Conservation (phyloP, 2,113 vertebrate species). For the Platycercus adscitus region DNA sequence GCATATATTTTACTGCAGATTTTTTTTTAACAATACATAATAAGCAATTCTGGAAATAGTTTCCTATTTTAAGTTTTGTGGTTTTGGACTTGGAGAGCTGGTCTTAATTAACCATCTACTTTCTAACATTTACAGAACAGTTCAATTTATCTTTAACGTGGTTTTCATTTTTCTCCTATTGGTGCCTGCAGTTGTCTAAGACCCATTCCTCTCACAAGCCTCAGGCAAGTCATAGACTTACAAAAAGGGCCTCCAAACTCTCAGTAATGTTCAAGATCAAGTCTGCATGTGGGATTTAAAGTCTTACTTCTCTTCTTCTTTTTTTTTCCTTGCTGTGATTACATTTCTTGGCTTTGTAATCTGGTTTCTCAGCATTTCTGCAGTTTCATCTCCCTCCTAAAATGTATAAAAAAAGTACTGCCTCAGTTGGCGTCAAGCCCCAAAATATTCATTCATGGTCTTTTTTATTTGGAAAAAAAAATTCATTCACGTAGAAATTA, state of each 20-base stretch:
- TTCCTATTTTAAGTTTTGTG: slow-evolving; percentile 83
- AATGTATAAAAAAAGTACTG: slow-evolving; percentile 41
- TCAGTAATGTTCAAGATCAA: slow-evolving; percentile 64
- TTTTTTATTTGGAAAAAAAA: slow-evolving; percentile 14
- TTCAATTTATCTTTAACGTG: slow-evolving; percentile 82
- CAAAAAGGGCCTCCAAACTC: slow-evolving; percentile 48
- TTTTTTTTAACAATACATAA: slow-evolving; percentile 79
- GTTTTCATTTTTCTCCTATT: slow-evolving; percentile 81
- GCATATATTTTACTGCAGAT: slow-evolving; percentile 73
- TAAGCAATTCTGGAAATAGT: slow-evolving; percentile 83
- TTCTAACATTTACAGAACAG: slow-evolving; percentile 79
- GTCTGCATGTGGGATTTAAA: slow-evolving; percentile 24
- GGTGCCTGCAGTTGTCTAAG: slow-evolving; percentile 75
- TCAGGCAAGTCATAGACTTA: slow-evolving; percentile 74
- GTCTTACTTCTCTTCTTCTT: background rate
- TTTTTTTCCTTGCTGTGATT: slow-evolving; percentile 13
- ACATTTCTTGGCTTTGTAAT: slow-evolving; percentile 68
- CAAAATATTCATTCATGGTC: slow-evolving; percentile 39
- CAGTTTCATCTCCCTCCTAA: slow-evolving; percentile 46
- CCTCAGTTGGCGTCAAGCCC: slow-evolving; percentile 19
- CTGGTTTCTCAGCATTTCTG: slow-evolving; percentile 58
- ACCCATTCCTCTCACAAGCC: slow-evolving; percentile 72
- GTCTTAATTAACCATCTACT: slow-evolving; percentile 83
- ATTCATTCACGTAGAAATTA: slow-evolving; percentile 55
- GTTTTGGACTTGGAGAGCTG: slow-evolving; percentile 79